Evolutionary conservation across 1,140 invertebrate species (phyloP).

Genomic region (Palaemon carinicauda): DNA sequence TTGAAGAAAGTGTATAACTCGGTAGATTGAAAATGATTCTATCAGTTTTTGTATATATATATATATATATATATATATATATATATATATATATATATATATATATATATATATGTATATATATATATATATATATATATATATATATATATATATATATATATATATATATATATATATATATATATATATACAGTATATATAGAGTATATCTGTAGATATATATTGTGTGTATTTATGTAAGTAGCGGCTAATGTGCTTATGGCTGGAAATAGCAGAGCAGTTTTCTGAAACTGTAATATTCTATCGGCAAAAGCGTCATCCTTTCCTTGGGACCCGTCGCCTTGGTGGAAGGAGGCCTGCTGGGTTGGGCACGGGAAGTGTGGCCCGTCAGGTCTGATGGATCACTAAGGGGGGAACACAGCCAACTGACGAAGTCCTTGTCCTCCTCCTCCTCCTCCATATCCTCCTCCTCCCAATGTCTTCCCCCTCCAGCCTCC

Average conservation of each 20-base stretch:
- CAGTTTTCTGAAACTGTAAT: too few relatives aligned
- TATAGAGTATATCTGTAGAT: not conserved
- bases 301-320: too few relatives aligned
- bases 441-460: not conserved
- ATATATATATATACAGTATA: not conserved
- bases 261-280: not conserved
- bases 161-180: not conserved
- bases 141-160: not conserved
- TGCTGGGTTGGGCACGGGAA: constrained; percentile 27
- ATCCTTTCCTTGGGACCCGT: too few relatives aligned
- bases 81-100: not conserved
- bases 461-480: constrained; percentile 18
- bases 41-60: too few relatives aligned
- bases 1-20: too few relatives aligned
- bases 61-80: not conserved
- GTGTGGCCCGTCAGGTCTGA: constrained; percentile 51
- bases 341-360: not conserved
- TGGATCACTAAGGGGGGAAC: constrained; percentile 41
- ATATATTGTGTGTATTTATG: not conserved
- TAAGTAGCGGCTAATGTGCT: not conserved
- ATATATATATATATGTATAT: not conserved
- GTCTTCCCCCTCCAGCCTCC: not conserved
- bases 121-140: not conserved
- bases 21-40: too few relatives aligned
- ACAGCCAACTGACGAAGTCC: not conserved